These are phyloP conservation scores for Scleropages formosus DNA, from an alignment of 2,797 vertebrate genomes.

Conservation along the genomic window DNA sequence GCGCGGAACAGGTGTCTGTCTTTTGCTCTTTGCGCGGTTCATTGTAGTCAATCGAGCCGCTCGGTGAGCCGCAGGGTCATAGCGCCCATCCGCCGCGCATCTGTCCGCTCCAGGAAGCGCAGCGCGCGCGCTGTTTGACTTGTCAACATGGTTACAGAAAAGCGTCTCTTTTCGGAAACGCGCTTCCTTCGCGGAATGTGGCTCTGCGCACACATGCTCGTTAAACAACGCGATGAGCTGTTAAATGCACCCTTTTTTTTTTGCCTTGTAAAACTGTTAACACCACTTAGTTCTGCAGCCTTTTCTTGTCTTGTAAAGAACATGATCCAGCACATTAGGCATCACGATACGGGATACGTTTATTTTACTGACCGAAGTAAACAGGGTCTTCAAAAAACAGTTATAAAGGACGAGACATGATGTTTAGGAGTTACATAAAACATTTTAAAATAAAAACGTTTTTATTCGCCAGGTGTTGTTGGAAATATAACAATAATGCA, in stretches of 20 bases:
- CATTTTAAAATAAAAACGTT: neutral
- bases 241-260: neutral
- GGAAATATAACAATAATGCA: neutral
- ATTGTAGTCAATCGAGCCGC: neutral
- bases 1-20: slow-evolving; percentile 27
- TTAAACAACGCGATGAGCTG: neutral
- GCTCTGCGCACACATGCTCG: neutral
- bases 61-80: slow-evolving; percentile 28
- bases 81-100: slow-evolving; percentile 27
- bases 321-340: slow-evolving; percentile 18
- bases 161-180: too few relatives aligned
- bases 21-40: neutral
- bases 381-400: slow-evolving; percentile 35
- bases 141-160: too few relatives aligned
- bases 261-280: neutral
- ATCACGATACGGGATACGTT: slow-evolving; percentile 47
- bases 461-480: neutral
- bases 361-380: slow-evolving; percentile 47
- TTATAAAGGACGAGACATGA: slow-evolving; percentile 5
- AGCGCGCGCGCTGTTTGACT: neutral
- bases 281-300: neutral
- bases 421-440: slow-evolving; percentile 6
- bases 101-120: neutral
- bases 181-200: too few relatives aligned
- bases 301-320: slow-evolving; percentile 1